These are phyloP conservation scores for Scolopax mira DNA, from an alignment of 2,113 vertebrate species.

Conservation along the genomic window DNA sequence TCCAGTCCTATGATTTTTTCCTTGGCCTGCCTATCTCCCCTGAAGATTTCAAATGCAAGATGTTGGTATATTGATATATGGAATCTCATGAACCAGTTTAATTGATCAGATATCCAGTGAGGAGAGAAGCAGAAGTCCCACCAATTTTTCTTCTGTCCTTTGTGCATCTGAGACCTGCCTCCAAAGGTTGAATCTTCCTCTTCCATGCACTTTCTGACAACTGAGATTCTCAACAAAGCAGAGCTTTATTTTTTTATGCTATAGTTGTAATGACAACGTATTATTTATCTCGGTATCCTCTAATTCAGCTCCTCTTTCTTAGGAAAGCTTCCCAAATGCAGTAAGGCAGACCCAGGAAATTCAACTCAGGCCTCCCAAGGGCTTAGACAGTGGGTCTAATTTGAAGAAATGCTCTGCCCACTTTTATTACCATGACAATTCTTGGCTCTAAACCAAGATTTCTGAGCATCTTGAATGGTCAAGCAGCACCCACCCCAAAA, in stretches of 20 bases:
- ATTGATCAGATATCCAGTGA: not conserved
- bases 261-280: slow-evolving; percentile 38
- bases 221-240: slow-evolving; percentile 60
- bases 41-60: not conserved
- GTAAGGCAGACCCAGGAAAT: not conserved
- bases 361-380: slow-evolving; percentile 17
- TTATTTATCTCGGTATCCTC: slow-evolving; percentile 13
- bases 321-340: not conserved
- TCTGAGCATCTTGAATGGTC: not conserved
- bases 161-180: not conserved
- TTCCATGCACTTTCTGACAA: slow-evolving; percentile 36
- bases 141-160: slow-evolving; percentile 22
- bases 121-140: not conserved
- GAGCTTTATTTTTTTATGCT: slow-evolving; percentile 65
- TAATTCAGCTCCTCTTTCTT: not conserved
- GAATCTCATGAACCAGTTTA: not conserved
- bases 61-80: not conserved
- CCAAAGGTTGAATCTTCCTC: slow-evolving; percentile 7
- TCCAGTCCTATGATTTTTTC: not conserved
- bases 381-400: not conserved
- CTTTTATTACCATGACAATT: not conserved
- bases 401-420: not conserved
- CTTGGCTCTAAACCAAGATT: not conserved
- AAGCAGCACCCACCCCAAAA: not conserved
- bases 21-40: not conserved